A percentile compares a stretch with the other conserved stretches of the same genome.
These are phyloP conservation scores for Pituophis catenifer DNA, from an alignment of 2,113 vertebrate genomes.

Conservation along the genomic window DNA sequence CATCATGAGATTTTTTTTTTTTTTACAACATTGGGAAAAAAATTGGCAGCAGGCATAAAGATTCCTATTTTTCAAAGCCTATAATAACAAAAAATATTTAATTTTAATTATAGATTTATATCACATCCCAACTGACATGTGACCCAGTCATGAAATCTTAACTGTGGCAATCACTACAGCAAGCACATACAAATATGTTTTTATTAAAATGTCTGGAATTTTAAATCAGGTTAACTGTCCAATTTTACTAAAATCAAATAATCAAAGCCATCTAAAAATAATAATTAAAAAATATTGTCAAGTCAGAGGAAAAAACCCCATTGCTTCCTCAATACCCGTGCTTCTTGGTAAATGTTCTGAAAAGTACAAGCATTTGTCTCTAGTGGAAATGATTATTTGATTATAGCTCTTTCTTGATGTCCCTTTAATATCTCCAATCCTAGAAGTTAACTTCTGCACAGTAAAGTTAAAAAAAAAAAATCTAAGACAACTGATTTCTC, in stretches of 20 bases:
- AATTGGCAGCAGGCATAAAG: not conserved
- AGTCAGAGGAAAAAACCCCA: accelerated
- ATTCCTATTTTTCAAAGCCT: not conserved
- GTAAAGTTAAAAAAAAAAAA: not conserved
- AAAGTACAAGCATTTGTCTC: not conserved
- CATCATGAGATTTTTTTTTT: not conserved
- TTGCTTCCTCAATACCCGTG: not conserved
- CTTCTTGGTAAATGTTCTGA: conserved; percentile 1
- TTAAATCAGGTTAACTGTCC: not conserved
- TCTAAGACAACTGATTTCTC: not conserved
- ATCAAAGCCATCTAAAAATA: not conserved
- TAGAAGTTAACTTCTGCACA: not conserved
- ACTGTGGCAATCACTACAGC: not conserved
- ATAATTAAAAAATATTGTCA: conserved; percentile 4
- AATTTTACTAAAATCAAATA: not conserved
- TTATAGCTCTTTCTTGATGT: not conserved
- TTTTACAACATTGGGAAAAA: not conserved
- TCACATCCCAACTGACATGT: not conserved
- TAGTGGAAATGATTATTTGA: not conserved
- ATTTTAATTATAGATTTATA: not conserved
- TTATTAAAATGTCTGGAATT: not conserved
- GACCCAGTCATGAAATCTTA: not conserved
- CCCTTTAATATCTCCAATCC: not conserved
- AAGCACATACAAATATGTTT: not conserved
- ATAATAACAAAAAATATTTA: not conserved